phyloP scores from a whole-genome alignment of 2,888 invertebrate genomes.

The Eurois occulta region DNA sequence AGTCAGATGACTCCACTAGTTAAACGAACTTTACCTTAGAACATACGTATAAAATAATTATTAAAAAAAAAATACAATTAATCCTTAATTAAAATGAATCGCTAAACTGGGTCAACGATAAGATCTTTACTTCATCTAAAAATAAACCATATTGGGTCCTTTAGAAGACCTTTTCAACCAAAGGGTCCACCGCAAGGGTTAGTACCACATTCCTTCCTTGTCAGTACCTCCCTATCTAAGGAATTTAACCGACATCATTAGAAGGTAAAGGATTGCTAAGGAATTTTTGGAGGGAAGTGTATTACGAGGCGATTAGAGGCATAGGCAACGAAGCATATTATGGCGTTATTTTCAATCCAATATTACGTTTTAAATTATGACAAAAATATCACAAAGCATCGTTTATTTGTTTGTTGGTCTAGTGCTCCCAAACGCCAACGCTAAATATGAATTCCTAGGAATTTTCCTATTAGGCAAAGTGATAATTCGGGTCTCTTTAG shows the following conservation, averaged over 20 bases:
- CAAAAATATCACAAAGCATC: background rate
- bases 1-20: no score
- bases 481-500: background rate
- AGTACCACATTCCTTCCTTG: constrained; percentile 25
- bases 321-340: background rate
- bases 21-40: background rate
- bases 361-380: background rate
- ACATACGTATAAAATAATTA: background rate
- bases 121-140: constrained; percentile 7
- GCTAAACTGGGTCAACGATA: background rate
- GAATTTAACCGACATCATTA: constrained; percentile 48
- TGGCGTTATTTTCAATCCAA: background rate
- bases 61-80: background rate
- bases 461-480: background rate
- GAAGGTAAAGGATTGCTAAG: background rate
- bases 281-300: constrained; percentile 24
- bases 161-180: constrained; percentile 27
- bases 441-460: background rate
- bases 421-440: background rate
- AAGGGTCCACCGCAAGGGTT: constrained; percentile 27
- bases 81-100: background rate
- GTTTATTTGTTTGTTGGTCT: background rate
- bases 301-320: constrained; percentile 17
- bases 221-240: constrained; percentile 17
- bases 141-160: constrained; percentile 5